Percentiles rank a stretch among this genome's conserved stretches.
Evolutionary conservation across 2,113 vertebrate species (phyloP).

Genomic region (Podarcis muralis): DNA sequence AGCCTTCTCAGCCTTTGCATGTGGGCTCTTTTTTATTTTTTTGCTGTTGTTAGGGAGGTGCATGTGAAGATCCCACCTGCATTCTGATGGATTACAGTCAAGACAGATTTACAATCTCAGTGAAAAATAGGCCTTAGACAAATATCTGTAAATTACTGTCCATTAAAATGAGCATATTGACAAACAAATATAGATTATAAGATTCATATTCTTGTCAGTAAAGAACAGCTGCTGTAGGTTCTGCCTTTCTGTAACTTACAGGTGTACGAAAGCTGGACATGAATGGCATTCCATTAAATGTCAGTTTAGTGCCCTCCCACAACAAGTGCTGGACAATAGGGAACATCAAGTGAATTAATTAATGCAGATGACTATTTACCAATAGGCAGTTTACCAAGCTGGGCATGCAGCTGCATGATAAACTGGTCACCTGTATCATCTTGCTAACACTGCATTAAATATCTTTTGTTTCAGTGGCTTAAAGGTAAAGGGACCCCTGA

Average conservation of each 20-base stretch:
- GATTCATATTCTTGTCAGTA: slow-evolving; percentile 24
- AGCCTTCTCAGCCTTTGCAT: background rate
- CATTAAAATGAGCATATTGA: slow-evolving; percentile 5
- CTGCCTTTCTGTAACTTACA: slow-evolving; percentile 29
- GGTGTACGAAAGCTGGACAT: slow-evolving; percentile 4
- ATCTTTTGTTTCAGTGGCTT: background rate
- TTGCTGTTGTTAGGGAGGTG: background rate
- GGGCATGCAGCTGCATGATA: background rate
- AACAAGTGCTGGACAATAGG: background rate
- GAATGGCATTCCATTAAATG: background rate
- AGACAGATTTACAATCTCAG: background rate
- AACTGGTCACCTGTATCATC: background rate
- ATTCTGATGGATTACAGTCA: background rate
- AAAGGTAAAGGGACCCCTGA: too few relatives aligned
- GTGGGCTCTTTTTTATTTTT: background rate
- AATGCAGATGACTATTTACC: background rate
- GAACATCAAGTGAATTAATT: background rate
- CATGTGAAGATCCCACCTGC: background rate
- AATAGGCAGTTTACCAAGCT: background rate
- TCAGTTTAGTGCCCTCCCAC: background rate
- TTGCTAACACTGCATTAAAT: background rate
- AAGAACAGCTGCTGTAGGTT: background rate
- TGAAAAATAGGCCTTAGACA: background rate
- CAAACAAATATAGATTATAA: slow-evolving; percentile 35
- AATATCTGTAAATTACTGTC: background rate